These are phyloP conservation scores for Phytoseiulus persimilis DNA, from an alignment of 2,888 invertebrate species.

Conservation along the genomic window DNA sequence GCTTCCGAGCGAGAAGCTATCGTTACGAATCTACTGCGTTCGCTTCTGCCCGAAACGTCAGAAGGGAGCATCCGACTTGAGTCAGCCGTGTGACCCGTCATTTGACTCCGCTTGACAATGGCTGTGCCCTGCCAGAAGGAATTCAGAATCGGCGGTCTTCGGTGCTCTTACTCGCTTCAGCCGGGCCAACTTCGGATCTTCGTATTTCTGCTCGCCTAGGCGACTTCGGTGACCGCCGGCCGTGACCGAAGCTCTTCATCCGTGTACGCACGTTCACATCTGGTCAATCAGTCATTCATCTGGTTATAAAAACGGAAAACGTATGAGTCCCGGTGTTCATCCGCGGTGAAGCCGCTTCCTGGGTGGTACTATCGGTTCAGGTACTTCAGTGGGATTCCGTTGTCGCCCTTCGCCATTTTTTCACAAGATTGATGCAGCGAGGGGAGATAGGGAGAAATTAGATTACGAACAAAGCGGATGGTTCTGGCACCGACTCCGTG, in stretches of 20 bases:
- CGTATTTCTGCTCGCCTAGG: background rate
- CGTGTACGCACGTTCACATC: background rate
- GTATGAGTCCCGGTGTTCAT: background rate
- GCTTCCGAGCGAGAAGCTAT: background rate
- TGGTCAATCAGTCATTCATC: background rate
- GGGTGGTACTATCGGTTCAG: no score
- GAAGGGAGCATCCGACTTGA: background rate
- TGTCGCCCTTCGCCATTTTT: no score
- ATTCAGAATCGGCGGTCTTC: background rate
- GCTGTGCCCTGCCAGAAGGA: background rate
- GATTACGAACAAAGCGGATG: no score
- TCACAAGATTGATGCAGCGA: no score
- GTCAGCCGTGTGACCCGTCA: background rate
- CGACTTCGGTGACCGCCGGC: background rate
- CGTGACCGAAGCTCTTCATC: background rate
- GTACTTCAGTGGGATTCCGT: no score
- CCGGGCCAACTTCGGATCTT: background rate
- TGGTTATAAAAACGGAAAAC: slow-evolving; percentile 10
- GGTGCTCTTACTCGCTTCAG: background rate
- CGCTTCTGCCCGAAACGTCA: background rate
- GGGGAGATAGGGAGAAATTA: no score
- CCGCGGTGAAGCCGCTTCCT: no score
- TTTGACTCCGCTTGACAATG: background rate
- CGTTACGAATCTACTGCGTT: background rate
- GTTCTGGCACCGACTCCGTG: no score